Percentiles rank a stretch among this genome's conserved stretches.
Evolutionary conservation across 2,113 vertebrate genomes (phyloP).

Genomic region (Sylvietta virens): DNA sequence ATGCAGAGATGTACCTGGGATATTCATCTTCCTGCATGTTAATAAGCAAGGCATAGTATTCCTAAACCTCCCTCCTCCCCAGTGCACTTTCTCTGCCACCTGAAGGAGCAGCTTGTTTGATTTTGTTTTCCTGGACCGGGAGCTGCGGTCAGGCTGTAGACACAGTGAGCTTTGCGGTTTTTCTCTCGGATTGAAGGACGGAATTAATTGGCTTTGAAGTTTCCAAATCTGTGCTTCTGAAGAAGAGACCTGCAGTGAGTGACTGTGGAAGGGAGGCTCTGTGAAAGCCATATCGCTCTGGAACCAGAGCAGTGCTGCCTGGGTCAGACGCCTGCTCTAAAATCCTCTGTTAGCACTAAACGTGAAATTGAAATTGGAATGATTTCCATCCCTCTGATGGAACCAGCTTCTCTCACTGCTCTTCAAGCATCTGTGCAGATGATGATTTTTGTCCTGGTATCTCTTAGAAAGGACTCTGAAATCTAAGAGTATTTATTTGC

Average conservation of each 20-base stretch:
- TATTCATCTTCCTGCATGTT: neutral
- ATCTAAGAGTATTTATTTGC: neutral
- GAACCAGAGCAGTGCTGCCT: neutral
- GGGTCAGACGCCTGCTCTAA: neutral
- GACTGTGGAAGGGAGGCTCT: neutral
- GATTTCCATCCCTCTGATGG: neutral
- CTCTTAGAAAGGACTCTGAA: neutral
- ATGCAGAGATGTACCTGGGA: neutral
- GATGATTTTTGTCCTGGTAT: neutral
- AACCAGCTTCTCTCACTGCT: neutral
- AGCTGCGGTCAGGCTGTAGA: accelerated
- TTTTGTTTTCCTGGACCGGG: neutral
- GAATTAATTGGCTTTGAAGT: neutral
- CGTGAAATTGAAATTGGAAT: neutral
- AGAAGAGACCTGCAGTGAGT: neutral
- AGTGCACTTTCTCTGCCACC: neutral
- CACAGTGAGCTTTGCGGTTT: neutral
- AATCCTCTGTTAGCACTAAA: neutral
- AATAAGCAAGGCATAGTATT: neutral
- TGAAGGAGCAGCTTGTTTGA: neutral
- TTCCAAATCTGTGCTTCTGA: neutral
- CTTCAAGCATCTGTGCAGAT: neutral
- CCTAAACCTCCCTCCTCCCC: neutral
- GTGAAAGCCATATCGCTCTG: neutral
- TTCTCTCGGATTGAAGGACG: neutral